Conservation (phyloP, 2,797 vertebrate genomes). For the Labroides dimidiatus region DNA sequence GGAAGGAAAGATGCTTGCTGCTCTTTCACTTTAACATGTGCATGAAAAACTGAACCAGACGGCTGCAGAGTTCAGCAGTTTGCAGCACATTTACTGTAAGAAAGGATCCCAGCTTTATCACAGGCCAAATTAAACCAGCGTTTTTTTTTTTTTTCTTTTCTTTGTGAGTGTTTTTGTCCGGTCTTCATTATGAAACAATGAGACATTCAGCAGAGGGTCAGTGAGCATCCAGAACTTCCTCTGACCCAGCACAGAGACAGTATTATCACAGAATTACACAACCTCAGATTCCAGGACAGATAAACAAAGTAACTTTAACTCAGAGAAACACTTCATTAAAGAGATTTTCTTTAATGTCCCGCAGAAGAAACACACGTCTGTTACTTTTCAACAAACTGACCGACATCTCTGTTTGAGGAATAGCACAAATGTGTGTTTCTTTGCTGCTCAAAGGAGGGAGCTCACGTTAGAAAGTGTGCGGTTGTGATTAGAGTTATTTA, state of each 20-base stretch:
- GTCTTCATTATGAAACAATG: slow-evolving; percentile 22
- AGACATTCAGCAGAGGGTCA: slow-evolving; percentile 34
- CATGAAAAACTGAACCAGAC: slow-evolving; percentile 9
- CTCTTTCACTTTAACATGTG: slow-evolving; percentile 22
- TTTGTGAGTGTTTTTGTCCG: slow-evolving; percentile 11
- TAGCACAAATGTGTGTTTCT: slow-evolving; percentile 32
- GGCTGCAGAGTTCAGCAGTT: slow-evolving; percentile 8
- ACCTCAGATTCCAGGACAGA: slow-evolving; percentile 34
- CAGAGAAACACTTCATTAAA: not conserved
- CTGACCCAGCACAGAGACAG: slow-evolving; percentile 18
- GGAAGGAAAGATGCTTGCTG: not conserved
- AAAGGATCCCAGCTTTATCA: slow-evolving; percentile 33
- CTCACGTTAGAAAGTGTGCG: slow-evolving; percentile 32
- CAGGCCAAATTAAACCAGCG: slow-evolving; percentile 36
- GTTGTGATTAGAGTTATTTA: slow-evolving; percentile 55
- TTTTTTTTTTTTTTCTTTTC: slow-evolving; percentile 24
- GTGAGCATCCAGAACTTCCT: slow-evolving; percentile 14
- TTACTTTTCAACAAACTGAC: slow-evolving; percentile 4
- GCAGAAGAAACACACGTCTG: not conserved
- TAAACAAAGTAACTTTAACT: slow-evolving; percentile 19
- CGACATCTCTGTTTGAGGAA: slow-evolving; percentile 1
- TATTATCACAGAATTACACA: slow-evolving; percentile 50
- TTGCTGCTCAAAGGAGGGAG: not conserved
- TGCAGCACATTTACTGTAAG: slow-evolving; percentile 5
- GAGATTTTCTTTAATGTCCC: too few species aligned